Base-by-base conservation (phyloP, 1,140 invertebrate species). In the Bradynema listronoti region DNA sequence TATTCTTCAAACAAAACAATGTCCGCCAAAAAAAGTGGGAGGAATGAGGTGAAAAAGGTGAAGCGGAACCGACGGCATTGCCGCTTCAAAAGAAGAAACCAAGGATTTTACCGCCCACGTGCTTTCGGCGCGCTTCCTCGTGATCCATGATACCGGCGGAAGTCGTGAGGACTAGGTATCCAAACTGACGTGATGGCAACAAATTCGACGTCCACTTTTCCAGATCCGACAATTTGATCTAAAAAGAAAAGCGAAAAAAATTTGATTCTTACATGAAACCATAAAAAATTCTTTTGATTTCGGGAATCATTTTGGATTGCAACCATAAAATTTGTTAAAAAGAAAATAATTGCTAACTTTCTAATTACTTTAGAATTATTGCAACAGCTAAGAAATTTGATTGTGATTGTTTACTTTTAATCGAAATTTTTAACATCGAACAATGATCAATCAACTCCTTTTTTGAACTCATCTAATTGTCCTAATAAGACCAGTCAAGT, bases 91-190 rank as follows among this genome's bases (percentile, higher is more conserved):
- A 99, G 87, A 99, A 98, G 84, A 96, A 98, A 81, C 95, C 94
- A 78, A 99, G 84, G 79, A 99, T 97, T 84, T 99, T 99, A 68
- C 95, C 95, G 85, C 95, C 95, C 57, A 97, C 84, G 85, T 99
- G 93, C 86, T 97, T 98, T 80, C 91, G 85, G 82, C 92, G 91
- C 56, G 95, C 95, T 84, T 99, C 94, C 84, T 98, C 94, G 74
- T 98, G 95, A 80, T 99, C 95, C 92, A 99, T 97, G 77, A 99
- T 98, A 65, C 95, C 95, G 68, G 90, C 90, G 73, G 92, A 97
- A 46, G 95, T 99, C 51, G 95, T 98, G 65, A 99, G 82, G 14
- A 99, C 93, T 73, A 99, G 85, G 81, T 89, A 97, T 88, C 95
- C 95, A 82, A 99, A 99, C 84, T 98, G 94, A 84, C 94, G 85